Evolutionary conservation across 2,888 invertebrate species (phyloP).

Genomic region (Drosophila sordidula): DNA sequence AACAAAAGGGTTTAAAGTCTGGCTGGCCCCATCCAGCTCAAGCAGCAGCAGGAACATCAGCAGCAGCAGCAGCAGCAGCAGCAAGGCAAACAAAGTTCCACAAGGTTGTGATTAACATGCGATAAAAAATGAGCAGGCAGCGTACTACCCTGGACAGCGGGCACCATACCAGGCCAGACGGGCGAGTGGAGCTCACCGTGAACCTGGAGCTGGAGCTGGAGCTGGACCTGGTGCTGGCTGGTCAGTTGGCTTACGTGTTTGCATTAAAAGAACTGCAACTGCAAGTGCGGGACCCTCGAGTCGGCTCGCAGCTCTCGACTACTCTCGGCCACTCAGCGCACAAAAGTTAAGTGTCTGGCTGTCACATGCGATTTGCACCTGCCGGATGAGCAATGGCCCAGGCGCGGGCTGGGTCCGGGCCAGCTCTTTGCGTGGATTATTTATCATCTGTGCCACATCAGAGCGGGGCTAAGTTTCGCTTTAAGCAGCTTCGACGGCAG

Average conservation of each 20-base stretch:
- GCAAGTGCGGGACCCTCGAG: constrained; percentile 39
- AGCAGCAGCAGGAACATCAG: constrained; percentile 17
- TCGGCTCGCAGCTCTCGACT: constrained; percentile 38
- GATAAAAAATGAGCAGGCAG: constrained; percentile 77
- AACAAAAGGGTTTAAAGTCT: constrained; percentile 62
- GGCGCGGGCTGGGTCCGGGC: constrained; percentile 42
- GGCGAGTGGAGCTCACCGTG: constrained; percentile 20
- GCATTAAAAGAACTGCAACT: constrained; percentile 56
- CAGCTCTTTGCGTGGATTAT: constrained; percentile 77
- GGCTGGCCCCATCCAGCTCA: constrained; percentile 27
- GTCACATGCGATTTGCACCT: constrained; percentile 82
- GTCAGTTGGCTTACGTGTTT: constrained; percentile 74
- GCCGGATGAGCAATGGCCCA: constrained; percentile 79
- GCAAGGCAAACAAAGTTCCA: constrained; percentile 76
- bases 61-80: constrained; percentile 30
- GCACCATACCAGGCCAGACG: constrained; percentile 47
- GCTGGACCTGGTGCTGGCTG: constrained; percentile 42
- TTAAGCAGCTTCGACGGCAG: constrained; percentile 63
- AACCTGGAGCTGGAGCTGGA: constrained; percentile 31
- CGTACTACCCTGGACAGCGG: constrained; percentile 38
- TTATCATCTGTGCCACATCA: constrained; percentile 77
- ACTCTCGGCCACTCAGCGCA: constrained; percentile 60
- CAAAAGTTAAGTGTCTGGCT: constrained; percentile 81
- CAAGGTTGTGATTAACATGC: constrained; percentile 81
- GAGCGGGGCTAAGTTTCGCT: constrained; percentile 61